Evolutionary conservation across 2,797 vertebrate species (phyloP).

Genomic region (Hippopotamyrus pictus): DNA sequence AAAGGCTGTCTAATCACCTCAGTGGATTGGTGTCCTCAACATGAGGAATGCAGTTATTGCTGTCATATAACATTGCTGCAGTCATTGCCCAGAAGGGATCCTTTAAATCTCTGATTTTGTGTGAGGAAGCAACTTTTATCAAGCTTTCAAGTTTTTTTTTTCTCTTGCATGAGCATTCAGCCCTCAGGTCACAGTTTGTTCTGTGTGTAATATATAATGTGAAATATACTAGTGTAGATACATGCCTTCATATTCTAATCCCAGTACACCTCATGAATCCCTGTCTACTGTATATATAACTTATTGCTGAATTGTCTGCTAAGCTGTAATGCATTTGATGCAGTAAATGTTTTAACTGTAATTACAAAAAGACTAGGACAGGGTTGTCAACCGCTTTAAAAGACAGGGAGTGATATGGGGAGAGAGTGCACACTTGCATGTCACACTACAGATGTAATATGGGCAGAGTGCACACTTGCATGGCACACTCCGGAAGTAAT

Average conservation of each 20-base stretch:
- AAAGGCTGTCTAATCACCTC: background rate
- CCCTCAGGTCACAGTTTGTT: conserved; percentile 3
- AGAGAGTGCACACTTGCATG: background rate
- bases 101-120: background rate
- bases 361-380: background rate
- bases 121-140: background rate
- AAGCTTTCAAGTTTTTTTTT: background rate
- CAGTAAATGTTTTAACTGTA: background rate
- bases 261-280: background rate
- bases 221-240: background rate
- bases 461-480: too few relatives aligned
- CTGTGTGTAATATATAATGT: conserved; percentile 4
- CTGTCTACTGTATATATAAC: background rate
- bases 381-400: background rate
- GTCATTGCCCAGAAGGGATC: background rate
- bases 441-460: too few relatives aligned
- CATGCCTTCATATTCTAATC: background rate
- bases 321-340: background rate
- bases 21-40: background rate
- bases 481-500: background rate
- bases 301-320: background rate
- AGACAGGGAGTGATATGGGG: background rate
- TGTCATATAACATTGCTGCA: background rate
- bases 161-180: background rate
- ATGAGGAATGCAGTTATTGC: background rate